Conservation (phyloP, 2,797 vertebrate species). For the Micrastur ruficollis region DNA sequence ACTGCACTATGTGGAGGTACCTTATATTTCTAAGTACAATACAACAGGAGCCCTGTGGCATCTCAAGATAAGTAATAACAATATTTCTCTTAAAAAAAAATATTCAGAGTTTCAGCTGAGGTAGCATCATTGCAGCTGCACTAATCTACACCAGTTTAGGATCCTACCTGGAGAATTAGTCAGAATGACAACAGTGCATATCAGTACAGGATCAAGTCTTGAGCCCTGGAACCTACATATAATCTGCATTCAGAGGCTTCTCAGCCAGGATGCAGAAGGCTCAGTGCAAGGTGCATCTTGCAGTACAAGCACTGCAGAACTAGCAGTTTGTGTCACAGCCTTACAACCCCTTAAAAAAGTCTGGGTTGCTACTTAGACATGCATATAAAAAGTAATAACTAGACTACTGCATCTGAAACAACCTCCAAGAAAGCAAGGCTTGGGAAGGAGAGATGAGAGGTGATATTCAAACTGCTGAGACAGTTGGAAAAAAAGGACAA, state of each 20-base stretch:
- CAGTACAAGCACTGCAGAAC: rapidly evolving
- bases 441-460: neutral
- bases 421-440: rapidly evolving
- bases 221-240: neutral
- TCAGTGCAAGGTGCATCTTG: rapidly evolving
- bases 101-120: neutral
- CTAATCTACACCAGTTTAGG: neutral
- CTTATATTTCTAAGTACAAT: no score
- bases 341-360: rapidly evolving
- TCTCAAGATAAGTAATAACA: rapidly evolving
- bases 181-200: rapidly evolving
- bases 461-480: neutral
- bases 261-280: neutral
- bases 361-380: rapidly evolving
- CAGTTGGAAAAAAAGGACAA: neutral
- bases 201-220: rapidly evolving
- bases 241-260: neutral
- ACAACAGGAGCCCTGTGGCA: neutral
- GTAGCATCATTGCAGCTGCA: neutral
- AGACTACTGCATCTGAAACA: neutral
- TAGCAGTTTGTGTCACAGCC: rapidly evolving
- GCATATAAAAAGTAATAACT: rapidly evolving
- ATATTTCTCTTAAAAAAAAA: neutral
- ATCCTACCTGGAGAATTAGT: neutral
- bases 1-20: rapidly evolving